A percentile compares a stretch with the other conserved stretches of the same genome.
phyloP scores from a whole-genome alignment of 92 coral and sea anemone species.

The Epizoanthus stellaris region DNA sequence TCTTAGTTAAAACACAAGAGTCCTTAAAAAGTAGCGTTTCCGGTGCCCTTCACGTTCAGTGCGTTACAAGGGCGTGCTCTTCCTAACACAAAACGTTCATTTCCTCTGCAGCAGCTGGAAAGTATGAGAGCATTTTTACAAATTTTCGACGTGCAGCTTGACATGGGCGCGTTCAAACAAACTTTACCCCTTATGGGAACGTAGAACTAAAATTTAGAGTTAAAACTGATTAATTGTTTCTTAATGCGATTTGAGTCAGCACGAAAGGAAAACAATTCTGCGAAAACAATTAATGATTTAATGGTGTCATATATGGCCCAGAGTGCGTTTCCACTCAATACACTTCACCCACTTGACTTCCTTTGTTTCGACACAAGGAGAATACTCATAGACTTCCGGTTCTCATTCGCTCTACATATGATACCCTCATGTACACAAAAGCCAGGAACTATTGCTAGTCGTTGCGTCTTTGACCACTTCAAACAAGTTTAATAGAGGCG shows the following conservation, averaged over 20 bases:
- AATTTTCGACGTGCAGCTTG: not conserved
- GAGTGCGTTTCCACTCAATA: not conserved
- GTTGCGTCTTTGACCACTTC: slow-evolving; percentile 13
- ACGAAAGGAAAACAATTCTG: not conserved
- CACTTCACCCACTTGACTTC: slow-evolving; percentile 18
- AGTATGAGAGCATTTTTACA: not conserved
- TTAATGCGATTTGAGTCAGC: slow-evolving; percentile 11
- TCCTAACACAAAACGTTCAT: not conserved
- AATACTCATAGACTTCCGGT: slow-evolving; percentile 32
- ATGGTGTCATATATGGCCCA: not conserved
- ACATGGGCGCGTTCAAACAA: not conserved
- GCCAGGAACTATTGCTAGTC: slow-evolving; percentile 37
- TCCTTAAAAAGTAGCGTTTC: slow-evolving; percentile 26
- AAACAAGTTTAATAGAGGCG: slow-evolving; percentile 3
- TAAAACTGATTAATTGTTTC: not conserved
- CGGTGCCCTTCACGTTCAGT: slow-evolving; percentile 38
- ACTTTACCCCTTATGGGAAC: slow-evolving; percentile 1
- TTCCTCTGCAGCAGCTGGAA: slow-evolving; percentile 20
- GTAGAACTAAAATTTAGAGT: not conserved
- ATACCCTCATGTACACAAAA: slow-evolving; percentile 22
- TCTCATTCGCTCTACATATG: slow-evolving; percentile 13
- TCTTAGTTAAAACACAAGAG: not conserved
- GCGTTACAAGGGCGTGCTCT: slow-evolving; percentile 22
- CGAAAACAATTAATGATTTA: not conserved
- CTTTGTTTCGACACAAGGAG: slow-evolving; percentile 2